phyloP scores from a whole-genome alignment of 2,888 invertebrate genomes.

The Drosophila mayaguana region DNA sequence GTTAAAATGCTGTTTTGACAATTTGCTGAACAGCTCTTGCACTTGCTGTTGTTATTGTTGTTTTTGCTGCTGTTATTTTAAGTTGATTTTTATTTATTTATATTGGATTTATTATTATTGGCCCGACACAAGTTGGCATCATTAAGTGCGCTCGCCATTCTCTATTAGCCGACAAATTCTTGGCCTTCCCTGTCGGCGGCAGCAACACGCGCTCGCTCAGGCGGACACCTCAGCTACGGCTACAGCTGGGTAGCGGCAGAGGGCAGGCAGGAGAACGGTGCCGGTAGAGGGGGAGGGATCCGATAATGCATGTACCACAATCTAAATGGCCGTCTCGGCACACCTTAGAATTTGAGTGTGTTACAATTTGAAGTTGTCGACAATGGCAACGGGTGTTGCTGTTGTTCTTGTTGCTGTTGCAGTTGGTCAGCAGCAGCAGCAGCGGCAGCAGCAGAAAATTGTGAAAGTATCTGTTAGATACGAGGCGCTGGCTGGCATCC shows the following conservation, averaged over 20 bases:
- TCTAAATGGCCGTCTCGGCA: slow-evolving; percentile 80
- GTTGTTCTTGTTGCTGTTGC: slow-evolving; percentile 35
- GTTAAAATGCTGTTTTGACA: not conserved
- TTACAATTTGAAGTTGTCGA: slow-evolving; percentile 81
- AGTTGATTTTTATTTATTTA: slow-evolving; percentile 31
- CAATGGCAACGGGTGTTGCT: slow-evolving; percentile 68
- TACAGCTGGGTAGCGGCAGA: not conserved
- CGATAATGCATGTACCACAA: slow-evolving; percentile 80
- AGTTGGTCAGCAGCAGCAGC: slow-evolving; percentile 20
- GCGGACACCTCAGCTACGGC: slow-evolving; percentile 47
- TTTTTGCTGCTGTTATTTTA: slow-evolving; percentile 7
- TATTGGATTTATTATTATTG: slow-evolving; percentile 37
- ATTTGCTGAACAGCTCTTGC: not conserved
- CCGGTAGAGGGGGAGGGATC: slow-evolving; percentile 21
- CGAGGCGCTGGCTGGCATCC: slow-evolving; percentile 68
- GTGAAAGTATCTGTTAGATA: slow-evolving; percentile 73
- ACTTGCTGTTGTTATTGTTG: not conserved
- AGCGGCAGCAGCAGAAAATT: slow-evolving; percentile 58
- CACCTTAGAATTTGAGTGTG: slow-evolving; percentile 80
- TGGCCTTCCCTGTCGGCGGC: slow-evolving; percentile 78
- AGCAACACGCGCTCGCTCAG: slow-evolving; percentile 49
- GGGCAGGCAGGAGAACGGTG: not conserved
- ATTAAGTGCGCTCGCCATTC: slow-evolving; percentile 80
- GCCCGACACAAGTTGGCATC: slow-evolving; percentile 74
- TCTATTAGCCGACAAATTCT: slow-evolving; percentile 81